Evolutionary conservation across 2,888 invertebrate genomes (phyloP).

Genomic region (Eumerus sabulonum): DNA sequence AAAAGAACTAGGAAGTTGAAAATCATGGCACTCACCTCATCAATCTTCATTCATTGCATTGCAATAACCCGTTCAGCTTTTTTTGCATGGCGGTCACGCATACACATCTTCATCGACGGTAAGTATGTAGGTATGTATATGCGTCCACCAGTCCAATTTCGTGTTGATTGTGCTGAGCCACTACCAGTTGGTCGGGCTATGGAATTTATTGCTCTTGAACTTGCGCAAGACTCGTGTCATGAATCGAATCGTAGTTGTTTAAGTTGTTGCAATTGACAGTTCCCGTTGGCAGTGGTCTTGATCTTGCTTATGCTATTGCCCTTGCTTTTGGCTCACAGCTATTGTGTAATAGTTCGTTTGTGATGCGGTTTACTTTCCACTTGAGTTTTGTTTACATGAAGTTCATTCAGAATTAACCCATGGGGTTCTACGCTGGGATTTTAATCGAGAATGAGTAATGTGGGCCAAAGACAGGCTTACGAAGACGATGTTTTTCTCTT

Average conservation of each 20-base stretch:
- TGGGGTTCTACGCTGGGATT: too few species aligned
- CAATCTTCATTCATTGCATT: slow-evolving; percentile 4
- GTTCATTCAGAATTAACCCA: neutral
- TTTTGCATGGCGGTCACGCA: slow-evolving; percentile 31
- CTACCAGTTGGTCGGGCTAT: neutral
- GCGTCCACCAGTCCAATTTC: neutral
- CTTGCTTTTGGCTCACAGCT: too few species aligned
- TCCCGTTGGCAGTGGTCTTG: neutral
- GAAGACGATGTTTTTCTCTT: too few species aligned
- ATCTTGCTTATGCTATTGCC: neutral
- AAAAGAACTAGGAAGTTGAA: slow-evolving; percentile 34
- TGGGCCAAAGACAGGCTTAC: too few species aligned
- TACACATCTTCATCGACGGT: neutral
- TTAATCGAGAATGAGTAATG: too few species aligned
- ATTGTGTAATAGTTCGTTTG: slow-evolving; percentile 4
- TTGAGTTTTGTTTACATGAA: neutral
- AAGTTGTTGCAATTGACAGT: slow-evolving; percentile 5
- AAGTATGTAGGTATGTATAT: neutral
- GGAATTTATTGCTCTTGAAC: slow-evolving; percentile 46
- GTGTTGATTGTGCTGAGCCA: neutral
- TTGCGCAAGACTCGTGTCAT: slow-evolving; percentile 16
- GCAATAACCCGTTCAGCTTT: slow-evolving; percentile 10
- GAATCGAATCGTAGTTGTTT: too few species aligned
- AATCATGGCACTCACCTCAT: slow-evolving; percentile 24
- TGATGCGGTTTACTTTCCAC: too few species aligned